Base-by-base conservation (phyloP, 2,113 vertebrate species). In the Ciconia maguari region DNA sequence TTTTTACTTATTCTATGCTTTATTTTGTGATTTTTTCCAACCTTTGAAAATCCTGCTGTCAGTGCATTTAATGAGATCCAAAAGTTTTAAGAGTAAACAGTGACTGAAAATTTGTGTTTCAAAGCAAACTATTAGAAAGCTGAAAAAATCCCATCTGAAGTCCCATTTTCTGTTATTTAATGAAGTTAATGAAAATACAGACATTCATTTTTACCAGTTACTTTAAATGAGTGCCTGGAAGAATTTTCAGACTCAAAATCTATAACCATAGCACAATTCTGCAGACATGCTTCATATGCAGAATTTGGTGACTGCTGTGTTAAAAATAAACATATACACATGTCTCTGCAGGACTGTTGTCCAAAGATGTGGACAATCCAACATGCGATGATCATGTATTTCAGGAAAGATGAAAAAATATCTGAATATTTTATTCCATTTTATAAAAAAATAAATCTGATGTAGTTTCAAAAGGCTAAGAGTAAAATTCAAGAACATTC, bases 341-440 rank as follows among this genome's bases (percentile, higher is more conserved):
- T 1, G 34, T 41, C 68, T 66, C 75, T 79, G 61, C 76, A 71
- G 18, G 30, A 54, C 46, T 52, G 51, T 3, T 71, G 36, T 11
- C 61, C 77, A n/a, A n/a, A 83, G 62, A 44, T 5, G 46, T 34
- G 62, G 36, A 64, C 42, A 79, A 66, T 11, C 75, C 61, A 57
- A 0, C 10, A 18, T 4, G 6, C 12, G 75, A 66, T 13, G 26
- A 30, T 30, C 22, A 22, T 0, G 8, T 2, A 52, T 21, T 26
- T 62, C 85, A 87, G 36, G 34, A 44, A 82, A 78, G 16, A 52
- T 49, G 2, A n/a, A 77, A 77, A 7, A 1, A 3, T 7, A 27
- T 46, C 58, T 5, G 17, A 44, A 17, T 48, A 83, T 49, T 72
- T 75, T 19, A 79, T 57, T 58, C 38, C 3, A 19, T 60, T 83